Evolutionary conservation across 2,113 vertebrate species (phyloP).

Genomic region (Aleadryas rufinucha): DNA sequence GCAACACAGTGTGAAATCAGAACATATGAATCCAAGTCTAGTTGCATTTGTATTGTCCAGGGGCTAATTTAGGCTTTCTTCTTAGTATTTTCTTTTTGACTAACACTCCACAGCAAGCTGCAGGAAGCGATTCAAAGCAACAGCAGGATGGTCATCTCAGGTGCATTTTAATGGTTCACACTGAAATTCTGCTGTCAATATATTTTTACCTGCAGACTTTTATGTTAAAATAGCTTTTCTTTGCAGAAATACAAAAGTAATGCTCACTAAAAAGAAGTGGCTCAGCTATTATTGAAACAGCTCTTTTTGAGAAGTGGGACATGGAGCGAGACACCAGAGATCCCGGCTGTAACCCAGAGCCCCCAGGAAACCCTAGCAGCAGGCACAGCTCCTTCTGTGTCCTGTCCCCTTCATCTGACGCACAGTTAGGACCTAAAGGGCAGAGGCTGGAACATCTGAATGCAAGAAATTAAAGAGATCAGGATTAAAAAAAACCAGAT

Average conservation of each 20-base stretch:
- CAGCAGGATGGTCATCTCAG: not conserved
- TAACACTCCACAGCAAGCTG: not conserved
- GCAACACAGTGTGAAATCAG: not conserved
- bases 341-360: not conserved
- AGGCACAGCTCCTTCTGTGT: not conserved
- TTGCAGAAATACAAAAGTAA: not conserved
- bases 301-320: not conserved
- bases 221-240: not conserved
- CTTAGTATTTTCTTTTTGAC: not conserved
- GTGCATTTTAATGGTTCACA: not conserved
- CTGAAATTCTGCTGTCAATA: not conserved
- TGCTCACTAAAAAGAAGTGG: not conserved
- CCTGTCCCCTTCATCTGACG: not conserved
- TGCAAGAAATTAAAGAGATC: not conserved
- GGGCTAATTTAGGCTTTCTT: constrained; percentile 17
- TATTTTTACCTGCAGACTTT: not conserved
- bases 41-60: not conserved
- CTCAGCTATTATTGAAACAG: not conserved
- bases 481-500: not conserved
- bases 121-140: not conserved
- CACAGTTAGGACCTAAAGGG: not conserved
- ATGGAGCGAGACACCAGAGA: not conserved
- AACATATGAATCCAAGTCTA: not conserved
- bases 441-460: not conserved
- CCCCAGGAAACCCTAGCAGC: not conserved